Conservation (phyloP, 2,797 vertebrate species). For the Enteromius radiatus region DNA sequence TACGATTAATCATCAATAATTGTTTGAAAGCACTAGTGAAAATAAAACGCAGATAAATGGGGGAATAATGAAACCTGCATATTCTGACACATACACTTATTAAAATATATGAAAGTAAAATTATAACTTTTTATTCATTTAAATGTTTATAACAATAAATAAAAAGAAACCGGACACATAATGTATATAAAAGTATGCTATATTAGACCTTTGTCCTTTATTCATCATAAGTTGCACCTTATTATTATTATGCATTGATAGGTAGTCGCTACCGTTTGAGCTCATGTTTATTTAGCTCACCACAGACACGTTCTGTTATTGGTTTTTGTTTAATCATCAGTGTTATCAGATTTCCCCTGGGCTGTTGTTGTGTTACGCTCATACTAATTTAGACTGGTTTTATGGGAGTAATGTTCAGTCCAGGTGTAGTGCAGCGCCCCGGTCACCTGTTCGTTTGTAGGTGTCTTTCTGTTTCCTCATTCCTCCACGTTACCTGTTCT, state of each 20-base stretch:
- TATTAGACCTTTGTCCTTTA: neutral
- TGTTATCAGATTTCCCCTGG: neutral
- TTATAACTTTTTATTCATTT: neutral
- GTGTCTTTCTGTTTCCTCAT: conserved; percentile 42
- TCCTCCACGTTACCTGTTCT: conserved; percentile 27
- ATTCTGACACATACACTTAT: neutral
- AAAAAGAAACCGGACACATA: neutral
- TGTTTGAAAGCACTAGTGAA: neutral
- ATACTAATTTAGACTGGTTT: neutral
- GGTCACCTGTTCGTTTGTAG: neutral
- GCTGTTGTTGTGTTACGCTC: neutral
- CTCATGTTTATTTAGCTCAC: neutral
- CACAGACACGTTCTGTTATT: neutral
- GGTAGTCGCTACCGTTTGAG: neutral
- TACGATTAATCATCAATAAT: no score
- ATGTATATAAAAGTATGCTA: neutral
- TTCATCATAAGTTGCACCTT: neutral
- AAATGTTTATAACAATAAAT: neutral
- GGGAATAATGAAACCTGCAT: neutral
- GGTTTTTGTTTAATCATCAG: neutral
- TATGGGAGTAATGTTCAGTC: neutral
- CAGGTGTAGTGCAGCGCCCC: neutral
- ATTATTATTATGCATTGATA: neutral
- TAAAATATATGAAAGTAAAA: neutral
- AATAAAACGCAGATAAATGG: neutral